phyloP scores from a whole-genome alignment of 2,888 invertebrate genomes.

The Conchocele bisecta region DNA sequence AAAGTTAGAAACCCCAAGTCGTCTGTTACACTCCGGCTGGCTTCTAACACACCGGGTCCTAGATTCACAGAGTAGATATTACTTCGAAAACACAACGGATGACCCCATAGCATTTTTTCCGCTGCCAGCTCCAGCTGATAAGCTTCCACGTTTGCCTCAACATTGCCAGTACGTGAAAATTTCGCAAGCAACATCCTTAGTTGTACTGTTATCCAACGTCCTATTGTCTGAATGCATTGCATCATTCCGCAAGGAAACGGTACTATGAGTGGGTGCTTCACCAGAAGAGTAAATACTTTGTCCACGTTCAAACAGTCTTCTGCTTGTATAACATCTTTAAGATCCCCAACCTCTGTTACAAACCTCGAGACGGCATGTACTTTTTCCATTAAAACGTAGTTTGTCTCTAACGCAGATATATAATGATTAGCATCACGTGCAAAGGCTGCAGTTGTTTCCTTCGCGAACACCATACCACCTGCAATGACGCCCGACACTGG shows the following conservation, averaged over 20 bases:
- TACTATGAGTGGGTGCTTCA: constrained; percentile 26
- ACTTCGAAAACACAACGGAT: constrained; percentile 11
- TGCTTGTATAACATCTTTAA: constrained; percentile 9
- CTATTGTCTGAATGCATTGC: constrained; percentile 11
- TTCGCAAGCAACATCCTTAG: constrained; percentile 10
- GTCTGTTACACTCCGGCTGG: constrained; percentile 21
- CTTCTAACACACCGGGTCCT: constrained; percentile 19
- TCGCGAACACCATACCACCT: constrained; percentile 20
- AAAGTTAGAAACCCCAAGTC: constrained; percentile 30
- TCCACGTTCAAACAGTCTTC: constrained; percentile 19
- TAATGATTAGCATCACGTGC: constrained; percentile 24
- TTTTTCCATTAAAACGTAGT: constrained; percentile 13
- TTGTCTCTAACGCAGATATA: constrained; percentile 31
- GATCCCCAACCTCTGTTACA: constrained; percentile 11
- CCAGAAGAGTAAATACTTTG: constrained; percentile 10
- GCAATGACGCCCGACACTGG: constrained; percentile 43
- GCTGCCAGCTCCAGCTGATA: constrained; percentile 27
- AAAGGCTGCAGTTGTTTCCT: constrained; percentile 25
- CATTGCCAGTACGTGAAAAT: constrained; percentile 22
- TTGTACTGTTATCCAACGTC: constrained; percentile 11
- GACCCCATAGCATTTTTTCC: constrained; percentile 21
- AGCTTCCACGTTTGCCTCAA: constrained; percentile 20
- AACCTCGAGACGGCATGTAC: constrained; percentile 35
- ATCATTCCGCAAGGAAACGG: constrained; percentile 18
- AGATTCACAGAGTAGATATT: constrained; percentile 18